A percentile compares a stretch with the other conserved stretches of the same genome.
These are phyloP conservation scores for Sturmia bella DNA, from an alignment of 2,888 invertebrate species.

Conservation along the genomic window DNA sequence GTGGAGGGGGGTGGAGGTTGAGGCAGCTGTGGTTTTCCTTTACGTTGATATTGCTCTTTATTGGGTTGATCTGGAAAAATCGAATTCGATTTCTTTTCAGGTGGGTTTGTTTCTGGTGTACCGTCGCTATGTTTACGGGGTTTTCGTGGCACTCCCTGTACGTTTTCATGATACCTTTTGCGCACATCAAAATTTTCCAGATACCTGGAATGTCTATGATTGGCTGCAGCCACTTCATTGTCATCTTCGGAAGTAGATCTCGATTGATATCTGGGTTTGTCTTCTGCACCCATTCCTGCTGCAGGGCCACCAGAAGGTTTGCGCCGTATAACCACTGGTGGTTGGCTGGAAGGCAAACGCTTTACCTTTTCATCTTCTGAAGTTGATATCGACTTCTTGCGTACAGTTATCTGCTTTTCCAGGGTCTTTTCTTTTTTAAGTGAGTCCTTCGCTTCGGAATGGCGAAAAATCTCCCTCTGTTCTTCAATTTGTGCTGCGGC, in stretches of 20 bases:
- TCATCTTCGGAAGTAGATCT: constrained; percentile 80
- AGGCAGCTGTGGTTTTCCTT: constrained; percentile 73
- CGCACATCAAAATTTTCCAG: constrained; percentile 81
- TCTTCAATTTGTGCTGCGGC: constrained; percentile 57
- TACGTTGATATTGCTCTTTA: constrained; percentile 71
- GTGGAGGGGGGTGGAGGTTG: constrained; percentile 72
- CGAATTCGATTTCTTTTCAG: constrained; percentile 45
- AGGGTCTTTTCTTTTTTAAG: constrained; percentile 63
- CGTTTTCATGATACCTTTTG: constrained; percentile 79
- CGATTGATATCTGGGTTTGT: constrained; percentile 72
- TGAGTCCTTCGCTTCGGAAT: constrained; percentile 57
- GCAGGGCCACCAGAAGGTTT: constrained; percentile 73
- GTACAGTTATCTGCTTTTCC: constrained; percentile 56
- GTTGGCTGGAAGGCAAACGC: constrained; percentile 50
- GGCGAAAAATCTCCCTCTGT: constrained; percentile 46
- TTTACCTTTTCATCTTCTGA: constrained; percentile 78
- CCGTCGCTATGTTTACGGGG: constrained; percentile 75
- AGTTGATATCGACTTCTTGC: constrained; percentile 75
- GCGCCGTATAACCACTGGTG: constrained; percentile 76
- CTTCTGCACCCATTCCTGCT: constrained; percentile 66
- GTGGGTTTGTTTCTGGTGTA: constrained; percentile 68
- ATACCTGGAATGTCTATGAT: constrained; percentile 80
- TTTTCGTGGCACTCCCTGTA: constrained; percentile 73
- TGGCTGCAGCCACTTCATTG: constrained; percentile 72
- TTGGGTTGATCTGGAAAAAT: constrained; percentile 40